Evolutionary conservation across 2,113 vertebrate species (phyloP).

Genomic region (Calypte anna): DNA sequence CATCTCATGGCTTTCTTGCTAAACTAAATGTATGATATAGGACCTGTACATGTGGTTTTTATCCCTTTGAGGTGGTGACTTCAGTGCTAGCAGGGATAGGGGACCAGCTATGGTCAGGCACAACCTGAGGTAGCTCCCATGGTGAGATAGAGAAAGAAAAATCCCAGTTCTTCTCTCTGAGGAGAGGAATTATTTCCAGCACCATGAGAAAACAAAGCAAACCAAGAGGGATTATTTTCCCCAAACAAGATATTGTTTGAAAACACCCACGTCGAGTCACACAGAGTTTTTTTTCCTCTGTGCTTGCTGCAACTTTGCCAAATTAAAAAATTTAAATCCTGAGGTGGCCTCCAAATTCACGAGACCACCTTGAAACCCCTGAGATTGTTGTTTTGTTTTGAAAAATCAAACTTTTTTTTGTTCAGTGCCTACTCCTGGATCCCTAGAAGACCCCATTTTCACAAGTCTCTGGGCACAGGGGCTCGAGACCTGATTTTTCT

Average conservation of each 20-base stretch:
- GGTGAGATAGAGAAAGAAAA: not conserved
- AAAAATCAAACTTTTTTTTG: not conserved
- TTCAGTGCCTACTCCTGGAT: not conserved
- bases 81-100: not conserved
- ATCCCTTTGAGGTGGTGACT: not conserved
- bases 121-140: not conserved
- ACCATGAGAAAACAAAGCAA: not conserved
- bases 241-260: constrained; percentile 51
- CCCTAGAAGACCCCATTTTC: not conserved
- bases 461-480: rapidly evolving
- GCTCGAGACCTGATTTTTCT: not conserved
- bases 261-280: constrained; percentile 50
- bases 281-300: not conserved
- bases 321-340: not conserved
- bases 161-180: not conserved
- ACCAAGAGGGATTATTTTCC: constrained; percentile 34
- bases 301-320: not conserved
- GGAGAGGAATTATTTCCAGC: not conserved
- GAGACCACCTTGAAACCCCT: not conserved
- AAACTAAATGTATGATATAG: not conserved
- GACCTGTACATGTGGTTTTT: not conserved
- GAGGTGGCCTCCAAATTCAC: not conserved
- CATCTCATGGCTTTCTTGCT: not conserved
- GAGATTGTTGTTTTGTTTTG: not conserved
- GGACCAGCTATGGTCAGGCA: rapidly evolving